Conservation (phyloP, 1,140 invertebrate genomes). For the Ridgeia piscesae region DNA sequence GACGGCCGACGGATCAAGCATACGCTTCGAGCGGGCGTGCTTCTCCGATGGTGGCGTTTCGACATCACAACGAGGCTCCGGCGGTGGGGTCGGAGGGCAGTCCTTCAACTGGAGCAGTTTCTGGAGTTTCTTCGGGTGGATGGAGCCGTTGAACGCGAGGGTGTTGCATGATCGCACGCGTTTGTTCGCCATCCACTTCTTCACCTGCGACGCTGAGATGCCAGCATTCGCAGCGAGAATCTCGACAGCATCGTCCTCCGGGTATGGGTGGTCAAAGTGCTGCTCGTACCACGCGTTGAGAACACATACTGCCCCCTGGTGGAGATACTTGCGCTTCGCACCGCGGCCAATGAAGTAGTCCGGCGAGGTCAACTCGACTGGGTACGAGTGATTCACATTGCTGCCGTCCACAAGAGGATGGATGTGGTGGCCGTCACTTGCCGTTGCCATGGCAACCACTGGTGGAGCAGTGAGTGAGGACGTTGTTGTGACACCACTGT, state of each 20-base stretch:
- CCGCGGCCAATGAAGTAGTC: neutral
- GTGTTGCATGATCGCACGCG: conserved; percentile 48
- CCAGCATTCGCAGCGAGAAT: conserved; percentile 32
- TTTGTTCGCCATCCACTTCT: conserved; percentile 52
- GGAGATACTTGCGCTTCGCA: conserved; percentile 7
- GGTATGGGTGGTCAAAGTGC: conserved; percentile 45
- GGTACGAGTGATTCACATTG: neutral
- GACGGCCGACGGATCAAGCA: conserved; percentile 14
- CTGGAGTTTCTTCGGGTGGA: conserved; percentile 38
- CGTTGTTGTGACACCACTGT: neutral
- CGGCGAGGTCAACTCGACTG: neutral
- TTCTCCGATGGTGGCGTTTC: neutral
- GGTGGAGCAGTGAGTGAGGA: neutral
- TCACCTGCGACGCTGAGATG: conserved; percentile 42
- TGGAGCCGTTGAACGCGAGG: conserved; percentile 44
- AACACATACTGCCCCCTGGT: conserved; percentile 20
- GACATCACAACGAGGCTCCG: neutral
- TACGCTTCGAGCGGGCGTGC: neutral
- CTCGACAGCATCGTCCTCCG: conserved; percentile 38
- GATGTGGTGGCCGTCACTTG: neutral
- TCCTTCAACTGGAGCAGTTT: conserved; percentile 17
- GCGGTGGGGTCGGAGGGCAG: neutral
- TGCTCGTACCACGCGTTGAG: conserved; percentile 42
- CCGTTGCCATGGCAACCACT: neutral
- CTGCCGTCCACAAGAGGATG: neutral